These are phyloP conservation scores for Triplophysa siluroides DNA, from an alignment of 2,113 vertebrate species.

Conservation along the genomic window DNA sequence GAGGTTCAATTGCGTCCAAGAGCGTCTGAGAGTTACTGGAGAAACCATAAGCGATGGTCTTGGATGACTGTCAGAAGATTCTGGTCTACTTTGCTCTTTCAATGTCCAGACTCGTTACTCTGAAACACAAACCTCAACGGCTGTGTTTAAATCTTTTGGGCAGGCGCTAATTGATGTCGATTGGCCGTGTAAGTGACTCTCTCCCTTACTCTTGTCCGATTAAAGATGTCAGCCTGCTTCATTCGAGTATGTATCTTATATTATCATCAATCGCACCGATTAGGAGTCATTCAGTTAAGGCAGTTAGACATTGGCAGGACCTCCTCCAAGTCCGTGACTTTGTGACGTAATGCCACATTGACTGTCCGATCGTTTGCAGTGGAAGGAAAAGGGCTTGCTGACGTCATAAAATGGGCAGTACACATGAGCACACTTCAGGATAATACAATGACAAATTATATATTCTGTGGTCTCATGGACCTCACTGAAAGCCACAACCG, in stretches of 20 bases:
- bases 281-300: neutral
- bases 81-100: neutral
- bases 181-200: neutral
- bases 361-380: neutral
- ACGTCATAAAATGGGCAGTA: neutral
- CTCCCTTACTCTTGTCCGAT: neutral
- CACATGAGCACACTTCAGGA: neutral
- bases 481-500: neutral
- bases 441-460: neutral
- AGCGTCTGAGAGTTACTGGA: neutral
- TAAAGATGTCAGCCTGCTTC: neutral
- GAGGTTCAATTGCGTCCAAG: neutral
- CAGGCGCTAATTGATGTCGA: conserved; percentile 8
- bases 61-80: conserved; percentile 9
- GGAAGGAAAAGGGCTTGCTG: too few relatives aligned
- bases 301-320: neutral
- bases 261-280: neutral
- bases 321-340: neutral
- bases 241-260: neutral
- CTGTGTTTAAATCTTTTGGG: neutral
- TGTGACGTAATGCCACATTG: neutral
- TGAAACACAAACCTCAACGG: neutral
- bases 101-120: neutral
- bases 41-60: neutral
- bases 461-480: neutral